Conservation (phyloP, 1,140 invertebrate genomes). For the Bombus ignitus region DNA sequence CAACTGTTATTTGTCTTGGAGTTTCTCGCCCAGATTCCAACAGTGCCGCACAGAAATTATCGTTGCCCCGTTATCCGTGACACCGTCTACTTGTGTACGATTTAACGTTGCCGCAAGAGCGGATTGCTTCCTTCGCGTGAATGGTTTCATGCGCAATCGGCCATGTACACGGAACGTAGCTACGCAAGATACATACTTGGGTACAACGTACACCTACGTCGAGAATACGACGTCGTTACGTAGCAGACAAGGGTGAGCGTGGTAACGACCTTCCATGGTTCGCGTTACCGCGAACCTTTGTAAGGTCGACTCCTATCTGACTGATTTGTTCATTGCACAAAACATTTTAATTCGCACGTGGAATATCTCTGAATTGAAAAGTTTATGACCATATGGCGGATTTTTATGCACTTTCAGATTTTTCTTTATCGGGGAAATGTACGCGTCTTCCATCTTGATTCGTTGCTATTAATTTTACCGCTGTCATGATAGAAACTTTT, state of each 20-base stretch:
- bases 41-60: background rate
- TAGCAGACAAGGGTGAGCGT: conserved; percentile 4
- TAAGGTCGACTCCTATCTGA: background rate
- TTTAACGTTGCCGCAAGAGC: conserved; percentile 40
- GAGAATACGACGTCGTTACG: conserved; percentile 46
- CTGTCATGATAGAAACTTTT: background rate
- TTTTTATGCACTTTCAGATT: background rate
- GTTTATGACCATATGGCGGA: background rate
- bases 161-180: conserved; percentile 1
- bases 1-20: background rate
- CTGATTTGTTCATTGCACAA: background rate
- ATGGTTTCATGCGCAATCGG: conserved; percentile 40
- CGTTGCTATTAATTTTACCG: background rate
- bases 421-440: too few species aligned
- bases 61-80: conserved; percentile 33
- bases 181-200: background rate
- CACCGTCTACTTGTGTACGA: conserved; percentile 23
- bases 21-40: background rate
- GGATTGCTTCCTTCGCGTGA: conserved; percentile 33
- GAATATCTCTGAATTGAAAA: background rate
- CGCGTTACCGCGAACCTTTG: background rate
- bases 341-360: background rate
- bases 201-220: conserved; percentile 11
- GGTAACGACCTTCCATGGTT: conserved; percentile 26
- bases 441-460: background rate